Percentiles rank a stretch among this genome's conserved stretches.
These are phyloP conservation scores for Colostygia pectinataria DNA, from an alignment of 2,888 invertebrate genomes.

Conservation along the genomic window DNA sequence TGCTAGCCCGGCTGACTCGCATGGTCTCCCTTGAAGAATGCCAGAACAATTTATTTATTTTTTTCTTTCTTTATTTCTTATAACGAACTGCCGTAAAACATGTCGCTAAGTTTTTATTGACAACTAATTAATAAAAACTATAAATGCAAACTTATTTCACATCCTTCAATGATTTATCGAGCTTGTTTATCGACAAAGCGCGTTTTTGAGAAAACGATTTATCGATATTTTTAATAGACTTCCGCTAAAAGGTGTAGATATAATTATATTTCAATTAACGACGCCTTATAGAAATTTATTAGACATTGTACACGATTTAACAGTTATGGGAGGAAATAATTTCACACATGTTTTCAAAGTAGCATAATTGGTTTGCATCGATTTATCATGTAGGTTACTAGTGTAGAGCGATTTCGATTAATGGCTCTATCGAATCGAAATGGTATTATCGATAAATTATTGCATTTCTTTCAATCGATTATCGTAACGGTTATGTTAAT, in stretches of 20 bases:
- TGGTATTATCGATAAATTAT: conserved; percentile 9
- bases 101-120: too few relatives aligned
- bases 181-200: background rate
- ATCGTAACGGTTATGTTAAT: conserved; percentile 8
- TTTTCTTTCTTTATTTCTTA: too few relatives aligned
- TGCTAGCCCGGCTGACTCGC: too few relatives aligned
- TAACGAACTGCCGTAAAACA: too few relatives aligned
- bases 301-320: background rate
- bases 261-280: conserved; percentile 18
- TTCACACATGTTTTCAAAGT: conserved; percentile 2
- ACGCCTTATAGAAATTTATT: conserved; percentile 18
- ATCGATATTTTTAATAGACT: conserved; percentile 4
- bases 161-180: too few relatives aligned
- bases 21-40: too few relatives aligned
- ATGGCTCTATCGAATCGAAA: conserved; percentile 21
- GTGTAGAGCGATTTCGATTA: conserved; percentile 8
- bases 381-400: conserved; percentile 19
- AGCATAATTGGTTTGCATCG: conserved; percentile 14
- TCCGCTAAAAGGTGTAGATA: conserved; percentile 9
- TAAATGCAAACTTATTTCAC: too few relatives aligned
- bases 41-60: too few relatives aligned
- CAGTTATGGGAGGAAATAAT: conserved; percentile 10
- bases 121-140: too few relatives aligned
- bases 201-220: background rate
- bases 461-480: conserved; percentile 7